Base-by-base conservation (phyloP, 2,797 vertebrate genomes). In the Parambassis ranga region DNA sequence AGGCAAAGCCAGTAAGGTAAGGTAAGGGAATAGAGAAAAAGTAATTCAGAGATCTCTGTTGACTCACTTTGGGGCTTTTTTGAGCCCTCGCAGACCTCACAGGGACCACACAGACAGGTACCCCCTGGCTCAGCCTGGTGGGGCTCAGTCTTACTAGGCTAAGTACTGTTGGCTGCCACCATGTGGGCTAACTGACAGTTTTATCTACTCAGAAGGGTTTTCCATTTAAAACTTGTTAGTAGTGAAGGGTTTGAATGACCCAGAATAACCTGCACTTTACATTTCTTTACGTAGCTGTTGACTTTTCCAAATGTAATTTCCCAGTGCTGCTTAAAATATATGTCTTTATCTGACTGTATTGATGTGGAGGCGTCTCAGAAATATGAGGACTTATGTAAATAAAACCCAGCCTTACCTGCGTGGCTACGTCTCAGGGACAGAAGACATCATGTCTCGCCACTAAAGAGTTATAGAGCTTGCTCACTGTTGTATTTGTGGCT, bases 401-500 rank as follows among this genome's bases (percentile, higher is more conserved):
- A 13, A 44, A 42, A 46, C 30, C 26, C 42, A 46, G 8, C 10
- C 8, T 42, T 2, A 2, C 28, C 16, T 0, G 15, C 26, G 19
- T 19, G 13, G 11, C 15, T 28, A 10, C 26, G 11, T 28, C 42
- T 28, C 11, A 6, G 11, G 43, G 11, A 30, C 13, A n/a, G 27
- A 31, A 30, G 27, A 9, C 27, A n/a, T 19, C 27, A 3, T 33
- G 27, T 39, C 37, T 53, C 23, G 19, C n/a, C 3, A 15, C 50
- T 37, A 59, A 32, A 14, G 15, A 57, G 35, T 43, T 32, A 57
- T 48, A 62, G 46, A 39, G n/a, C 35, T 44, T 23, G 28, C 46
- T 43, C 30, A 38, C 65, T 33, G 35, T 24, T 6, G 16, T 19
- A 31, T 71, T 51, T 60, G 24, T 56, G 62, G 38, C 36, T 27